These are phyloP conservation scores for Pogonus chalceus DNA, from an alignment of 1,140 invertebrate genomes.

Conservation along the genomic window DNA sequence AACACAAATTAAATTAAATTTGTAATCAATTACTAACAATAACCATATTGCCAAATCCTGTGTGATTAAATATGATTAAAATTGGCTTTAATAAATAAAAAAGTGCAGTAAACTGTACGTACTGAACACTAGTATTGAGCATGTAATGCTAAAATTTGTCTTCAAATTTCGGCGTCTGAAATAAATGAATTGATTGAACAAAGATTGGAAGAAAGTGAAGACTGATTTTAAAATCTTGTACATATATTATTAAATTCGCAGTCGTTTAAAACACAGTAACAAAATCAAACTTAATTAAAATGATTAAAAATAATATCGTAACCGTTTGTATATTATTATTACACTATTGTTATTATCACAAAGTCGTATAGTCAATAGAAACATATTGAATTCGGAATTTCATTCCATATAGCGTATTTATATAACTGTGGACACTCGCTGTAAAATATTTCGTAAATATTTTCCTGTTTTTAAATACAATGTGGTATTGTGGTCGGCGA, in stretches of 20 bases:
- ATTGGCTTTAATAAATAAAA: not conserved
- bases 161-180: not conserved
- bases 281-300: not conserved
- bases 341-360: not conserved
- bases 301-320: not conserved
- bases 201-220: not conserved
- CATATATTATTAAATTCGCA: not conserved
- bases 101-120: not conserved
- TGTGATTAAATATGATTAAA: not conserved
- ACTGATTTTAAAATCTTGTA: not conserved
- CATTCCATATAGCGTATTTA: too few relatives aligned
- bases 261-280: not conserved
- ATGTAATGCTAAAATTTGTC: not conserved
- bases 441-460: not conserved
- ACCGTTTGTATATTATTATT: slow-evolving; percentile 1
- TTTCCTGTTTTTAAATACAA: not conserved
- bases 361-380: not conserved
- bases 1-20: too few relatives aligned
- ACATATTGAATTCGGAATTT: too few relatives aligned
- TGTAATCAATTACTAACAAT: too few relatives aligned
- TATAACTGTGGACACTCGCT: too few relatives aligned
- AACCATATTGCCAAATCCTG: too few relatives aligned
- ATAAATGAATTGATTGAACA: not conserved
- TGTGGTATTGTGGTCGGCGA: not conserved
- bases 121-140: not conserved